These are phyloP conservation scores for Gambelia wislizenii DNA, from an alignment of 2,797 vertebrate genomes.

Conservation along the genomic window DNA sequence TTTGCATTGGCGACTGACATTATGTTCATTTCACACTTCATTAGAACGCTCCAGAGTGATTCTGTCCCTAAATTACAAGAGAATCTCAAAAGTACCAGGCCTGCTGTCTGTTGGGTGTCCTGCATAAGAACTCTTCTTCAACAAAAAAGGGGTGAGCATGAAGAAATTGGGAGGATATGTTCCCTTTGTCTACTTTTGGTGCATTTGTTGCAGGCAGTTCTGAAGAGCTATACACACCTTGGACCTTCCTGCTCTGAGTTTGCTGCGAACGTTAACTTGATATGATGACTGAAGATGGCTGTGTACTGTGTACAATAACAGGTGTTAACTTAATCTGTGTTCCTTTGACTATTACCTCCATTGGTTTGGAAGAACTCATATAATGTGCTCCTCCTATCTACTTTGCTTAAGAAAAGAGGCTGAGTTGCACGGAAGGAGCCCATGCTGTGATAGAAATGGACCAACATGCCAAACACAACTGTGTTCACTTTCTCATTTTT, in stretches of 20 bases:
- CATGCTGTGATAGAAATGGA: background rate
- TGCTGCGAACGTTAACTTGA: background rate
- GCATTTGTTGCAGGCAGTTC: background rate
- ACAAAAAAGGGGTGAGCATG: background rate
- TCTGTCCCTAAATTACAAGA: background rate
- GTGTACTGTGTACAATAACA: no score
- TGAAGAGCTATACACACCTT: background rate
- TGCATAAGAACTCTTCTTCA: background rate
- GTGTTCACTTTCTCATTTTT: background rate
- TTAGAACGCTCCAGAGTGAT: slow-evolving; percentile 10
- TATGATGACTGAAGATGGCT: background rate
- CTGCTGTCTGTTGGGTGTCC: background rate
- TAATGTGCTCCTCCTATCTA: background rate
- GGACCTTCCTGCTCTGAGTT: background rate
- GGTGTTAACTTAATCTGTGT: no score
- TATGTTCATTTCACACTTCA: slow-evolving; percentile 44
- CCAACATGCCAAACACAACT: background rate
- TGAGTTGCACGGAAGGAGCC: background rate
- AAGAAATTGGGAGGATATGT: background rate
- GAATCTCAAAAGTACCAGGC: background rate
- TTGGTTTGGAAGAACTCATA: background rate
- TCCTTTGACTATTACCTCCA: background rate
- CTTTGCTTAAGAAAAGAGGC: background rate
- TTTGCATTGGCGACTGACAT: slow-evolving; percentile 37
- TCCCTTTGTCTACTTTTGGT: background rate